phyloP scores from a whole-genome alignment of 2,888 invertebrate genomes.

The Pheosia tremula region DNA sequence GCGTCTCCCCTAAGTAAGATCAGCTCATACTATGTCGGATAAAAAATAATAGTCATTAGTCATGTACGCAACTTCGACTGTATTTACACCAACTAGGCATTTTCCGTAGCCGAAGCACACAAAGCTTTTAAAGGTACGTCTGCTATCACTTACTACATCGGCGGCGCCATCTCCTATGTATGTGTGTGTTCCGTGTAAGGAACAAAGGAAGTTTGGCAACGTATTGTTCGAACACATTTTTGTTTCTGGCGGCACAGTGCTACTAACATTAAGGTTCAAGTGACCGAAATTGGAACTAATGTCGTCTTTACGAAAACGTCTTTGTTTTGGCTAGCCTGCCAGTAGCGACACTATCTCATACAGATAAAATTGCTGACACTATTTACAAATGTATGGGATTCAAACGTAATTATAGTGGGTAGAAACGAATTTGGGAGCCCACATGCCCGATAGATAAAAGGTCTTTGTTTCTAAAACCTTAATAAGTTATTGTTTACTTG shows the following conservation, averaged over 20 bases:
- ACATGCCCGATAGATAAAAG: constrained; percentile 31
- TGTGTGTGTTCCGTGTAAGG: constrained; percentile 57
- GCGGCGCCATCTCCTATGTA: constrained; percentile 51
- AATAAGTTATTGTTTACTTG: not conserved
- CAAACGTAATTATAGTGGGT: constrained; percentile 42
- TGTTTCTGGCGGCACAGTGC: constrained; percentile 46
- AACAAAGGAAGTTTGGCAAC: constrained; percentile 80
- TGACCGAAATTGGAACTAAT: not conserved
- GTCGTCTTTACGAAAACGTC: not conserved
- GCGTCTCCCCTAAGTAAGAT: too few relatives aligned
- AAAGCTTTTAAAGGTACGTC: constrained; percentile 16
- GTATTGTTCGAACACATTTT: constrained; percentile 66
- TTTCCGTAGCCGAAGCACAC: not conserved
- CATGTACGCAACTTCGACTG: not conserved
- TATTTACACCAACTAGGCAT: not conserved
- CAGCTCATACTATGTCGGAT: too few relatives aligned
- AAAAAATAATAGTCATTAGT: not conserved
- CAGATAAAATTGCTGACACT: constrained; percentile 31
- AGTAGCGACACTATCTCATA: not conserved
- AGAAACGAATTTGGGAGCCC: constrained; percentile 48
- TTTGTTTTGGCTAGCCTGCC: not conserved
- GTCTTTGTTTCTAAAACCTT: constrained; percentile 8
- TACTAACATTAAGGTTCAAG: constrained; percentile 1
- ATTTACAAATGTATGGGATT: constrained; percentile 70
- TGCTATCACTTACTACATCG: constrained; percentile 40